Conservation (phyloP, 2,797 vertebrate genomes). For the Hemitrygon akajei region DNA sequence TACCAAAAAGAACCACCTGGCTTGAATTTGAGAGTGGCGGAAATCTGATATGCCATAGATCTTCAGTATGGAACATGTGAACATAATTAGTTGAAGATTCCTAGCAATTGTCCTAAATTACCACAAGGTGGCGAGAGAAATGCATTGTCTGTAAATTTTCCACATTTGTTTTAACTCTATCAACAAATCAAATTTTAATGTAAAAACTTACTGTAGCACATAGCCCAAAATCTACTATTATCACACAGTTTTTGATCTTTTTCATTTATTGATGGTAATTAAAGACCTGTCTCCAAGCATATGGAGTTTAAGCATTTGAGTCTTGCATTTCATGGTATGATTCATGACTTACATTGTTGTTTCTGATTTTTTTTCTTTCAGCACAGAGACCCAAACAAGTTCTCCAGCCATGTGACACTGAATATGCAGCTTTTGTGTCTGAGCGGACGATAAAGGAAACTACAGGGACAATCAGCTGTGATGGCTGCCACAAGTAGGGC, state of each 20-base stretch:
- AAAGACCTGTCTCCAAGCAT: background rate
- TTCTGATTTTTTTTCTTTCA: constrained; percentile 45
- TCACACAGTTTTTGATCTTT: background rate
- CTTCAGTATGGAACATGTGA: background rate
- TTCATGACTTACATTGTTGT: background rate
- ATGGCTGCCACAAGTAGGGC: constrained; percentile 88
- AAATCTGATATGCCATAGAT: background rate
- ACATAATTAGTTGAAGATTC: background rate
- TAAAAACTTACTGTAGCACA: background rate
- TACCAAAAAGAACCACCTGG: background rate
- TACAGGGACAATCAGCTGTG: constrained; percentile 84
- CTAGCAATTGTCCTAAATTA: background rate
- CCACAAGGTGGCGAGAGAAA: constrained; percentile 9
- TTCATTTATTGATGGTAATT: background rate
- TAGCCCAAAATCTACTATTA: background rate
- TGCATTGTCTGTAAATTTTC: background rate
- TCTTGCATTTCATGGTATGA: background rate
- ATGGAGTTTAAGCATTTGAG: background rate
- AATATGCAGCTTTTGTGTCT: constrained; percentile 92
- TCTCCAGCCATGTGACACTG: constrained; percentile 90
- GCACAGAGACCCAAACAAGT: constrained; percentile 80
- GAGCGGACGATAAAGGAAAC: constrained; percentile 98
- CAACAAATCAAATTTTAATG: background rate
- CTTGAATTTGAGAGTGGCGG: constrained; percentile 25
- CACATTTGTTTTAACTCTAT: background rate